A percentile compares a stretch with the other conserved stretches of the same genome.
Evolutionary conservation across 2,888 invertebrate species (phyloP).

Genomic region (Electrophaes corylata): DNA sequence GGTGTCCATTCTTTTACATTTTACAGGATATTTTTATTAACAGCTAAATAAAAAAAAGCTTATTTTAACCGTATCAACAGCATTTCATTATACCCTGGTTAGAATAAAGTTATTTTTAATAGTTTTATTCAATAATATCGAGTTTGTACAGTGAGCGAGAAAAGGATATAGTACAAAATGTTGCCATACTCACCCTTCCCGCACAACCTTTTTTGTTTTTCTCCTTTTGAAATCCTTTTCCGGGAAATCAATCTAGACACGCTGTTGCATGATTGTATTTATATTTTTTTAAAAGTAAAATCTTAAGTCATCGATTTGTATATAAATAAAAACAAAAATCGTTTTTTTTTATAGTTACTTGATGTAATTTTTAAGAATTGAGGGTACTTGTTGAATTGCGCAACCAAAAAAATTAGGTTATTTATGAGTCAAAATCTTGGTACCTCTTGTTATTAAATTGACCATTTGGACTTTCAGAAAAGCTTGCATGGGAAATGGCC

Average conservation of each 20-base stretch:
- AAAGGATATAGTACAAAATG: conserved; percentile 65
- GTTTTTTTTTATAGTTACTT: no score
- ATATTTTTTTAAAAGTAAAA: background rate
- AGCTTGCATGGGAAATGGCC: conserved; percentile 57
- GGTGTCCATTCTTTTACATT: conserved; percentile 31
- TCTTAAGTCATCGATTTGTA: no score
- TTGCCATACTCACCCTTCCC: conserved; percentile 69
- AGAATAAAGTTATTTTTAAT: conserved; percentile 41
- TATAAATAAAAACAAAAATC: no score
- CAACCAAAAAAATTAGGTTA: background rate
- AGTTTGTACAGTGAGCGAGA: conserved; percentile 79
- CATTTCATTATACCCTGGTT: conserved; percentile 73
- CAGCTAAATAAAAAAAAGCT: conserved; percentile 22
- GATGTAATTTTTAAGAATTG: background rate
- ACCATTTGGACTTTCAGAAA: background rate
- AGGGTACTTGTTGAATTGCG: background rate
- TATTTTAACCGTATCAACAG: conserved; percentile 54
- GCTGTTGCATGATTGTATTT: conserved; percentile 24
- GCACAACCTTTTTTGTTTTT: conserved; percentile 61
- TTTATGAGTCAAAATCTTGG: background rate
- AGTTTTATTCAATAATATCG: conserved; percentile 54
- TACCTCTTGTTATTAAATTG: background rate
- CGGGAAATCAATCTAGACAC: conserved; percentile 18
- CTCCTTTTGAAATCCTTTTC: conserved; percentile 43
- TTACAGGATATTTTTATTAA: conserved; percentile 26